Conservation (phyloP, 1,140 invertebrate species). For the Ditylenchus dipsaci region DNA sequence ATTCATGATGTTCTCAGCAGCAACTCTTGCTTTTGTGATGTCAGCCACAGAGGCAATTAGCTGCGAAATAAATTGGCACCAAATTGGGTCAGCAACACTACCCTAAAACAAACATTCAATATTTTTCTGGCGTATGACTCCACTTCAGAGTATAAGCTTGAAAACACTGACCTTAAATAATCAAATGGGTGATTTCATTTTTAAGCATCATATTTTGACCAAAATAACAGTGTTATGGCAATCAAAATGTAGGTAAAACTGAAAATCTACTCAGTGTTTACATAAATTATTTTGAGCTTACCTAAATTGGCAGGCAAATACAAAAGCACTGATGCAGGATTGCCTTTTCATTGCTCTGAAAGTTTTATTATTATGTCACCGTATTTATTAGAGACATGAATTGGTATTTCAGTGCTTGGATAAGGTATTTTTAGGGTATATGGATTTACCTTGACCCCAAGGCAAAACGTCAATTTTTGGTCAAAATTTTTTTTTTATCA, state of each 20-base stretch:
- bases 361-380: no score
- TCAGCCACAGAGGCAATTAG: constrained; percentile 54
- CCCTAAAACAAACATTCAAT: constrained; percentile 30
- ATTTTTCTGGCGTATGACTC: no score
- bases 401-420: no score
- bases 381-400: no score
- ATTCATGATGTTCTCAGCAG: constrained; percentile 48
- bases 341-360: constrained; percentile 52
- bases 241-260: constrained; percentile 54
- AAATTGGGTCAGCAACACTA: constrained; percentile 53
- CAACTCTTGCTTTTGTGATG: constrained; percentile 48
- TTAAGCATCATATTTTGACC: constrained; percentile 47
- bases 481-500: no score
- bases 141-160: no score
- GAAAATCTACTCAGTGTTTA: no score
- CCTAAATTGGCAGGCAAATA: constrained; percentile 54
- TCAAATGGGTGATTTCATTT: constrained; percentile 56
- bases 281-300: no score
- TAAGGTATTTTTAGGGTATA: no score
- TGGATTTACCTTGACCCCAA: no score
- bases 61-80: constrained; percentile 55
- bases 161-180: constrained; percentile 47
- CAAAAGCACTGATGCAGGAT: constrained; percentile 49
- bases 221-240: constrained; percentile 50
- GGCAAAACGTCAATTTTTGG: no score